These are phyloP conservation scores for Idaea aversata DNA, from an alignment of 2,888 invertebrate genomes.

Conservation along the genomic window DNA sequence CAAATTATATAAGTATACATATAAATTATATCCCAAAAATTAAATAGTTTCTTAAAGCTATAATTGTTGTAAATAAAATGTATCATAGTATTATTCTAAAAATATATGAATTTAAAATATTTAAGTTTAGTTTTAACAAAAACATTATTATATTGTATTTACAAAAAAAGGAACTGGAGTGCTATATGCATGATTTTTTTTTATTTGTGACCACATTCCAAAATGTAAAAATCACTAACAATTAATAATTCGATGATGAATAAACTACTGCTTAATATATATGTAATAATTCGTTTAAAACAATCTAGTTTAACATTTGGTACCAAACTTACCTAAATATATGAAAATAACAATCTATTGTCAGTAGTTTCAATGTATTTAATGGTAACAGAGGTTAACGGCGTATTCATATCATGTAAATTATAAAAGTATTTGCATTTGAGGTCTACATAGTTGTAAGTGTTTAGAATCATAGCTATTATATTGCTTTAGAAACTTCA, in stretches of 20 bases:
- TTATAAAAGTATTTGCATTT: slow-evolving; percentile 79
- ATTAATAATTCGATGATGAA: slow-evolving; percentile 18
- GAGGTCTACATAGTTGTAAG: slow-evolving; percentile 79
- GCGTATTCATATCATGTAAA: slow-evolving; percentile 81
- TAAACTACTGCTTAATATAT: slow-evolving; percentile 11
- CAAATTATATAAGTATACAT: slow-evolving; percentile 70
- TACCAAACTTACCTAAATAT: slow-evolving; percentile 17
- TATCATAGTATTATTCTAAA: slow-evolving; percentile 64
- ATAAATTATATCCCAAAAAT: slow-evolving; percentile 75
- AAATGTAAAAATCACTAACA: slow-evolving; percentile 42
- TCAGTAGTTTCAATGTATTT: slow-evolving; percentile 61
- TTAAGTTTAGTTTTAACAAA: not conserved
- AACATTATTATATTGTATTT: slow-evolving; percentile 39
- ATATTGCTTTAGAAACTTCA: slow-evolving; percentile 77
- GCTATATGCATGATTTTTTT: slow-evolving; percentile 72
- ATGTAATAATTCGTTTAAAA: slow-evolving; percentile 14
- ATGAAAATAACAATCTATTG: slow-evolving; percentile 43
- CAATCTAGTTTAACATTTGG: slow-evolving; percentile 25
- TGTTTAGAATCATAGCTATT: slow-evolving; percentile 78
- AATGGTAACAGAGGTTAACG: slow-evolving; percentile 76
- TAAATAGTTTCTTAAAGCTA: slow-evolving; percentile 75
- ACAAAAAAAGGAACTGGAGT: slow-evolving; percentile 59
- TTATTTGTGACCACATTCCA: slow-evolving; percentile 74
- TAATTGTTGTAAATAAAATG: slow-evolving; percentile 71
- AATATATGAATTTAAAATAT: slow-evolving; percentile 57